Percentiles rank a stretch among this genome's conserved stretches.
phyloP scores from a whole-genome alignment of 1,140 invertebrate genomes.

The Drosophila insularis region DNA sequence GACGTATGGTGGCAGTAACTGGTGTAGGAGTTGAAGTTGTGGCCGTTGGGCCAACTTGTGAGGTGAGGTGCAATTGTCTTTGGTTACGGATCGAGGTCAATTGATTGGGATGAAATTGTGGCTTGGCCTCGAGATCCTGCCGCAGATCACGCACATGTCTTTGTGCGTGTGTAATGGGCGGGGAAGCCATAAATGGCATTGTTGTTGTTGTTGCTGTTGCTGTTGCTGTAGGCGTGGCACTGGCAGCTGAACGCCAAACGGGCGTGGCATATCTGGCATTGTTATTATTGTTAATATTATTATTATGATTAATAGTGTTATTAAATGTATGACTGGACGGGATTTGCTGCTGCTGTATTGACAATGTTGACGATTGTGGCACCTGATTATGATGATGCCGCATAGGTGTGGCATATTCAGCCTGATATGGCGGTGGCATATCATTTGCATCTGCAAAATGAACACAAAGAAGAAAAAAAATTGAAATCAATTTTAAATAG shows the following conservation, averaged over 20 bases:
- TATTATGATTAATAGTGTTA: not conserved
- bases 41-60: slow-evolving; percentile 2
- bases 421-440: slow-evolving; percentile 62
- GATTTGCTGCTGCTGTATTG: slow-evolving; percentile 2
- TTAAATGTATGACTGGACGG: slow-evolving; percentile 22
- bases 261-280: slow-evolving; percentile 54
- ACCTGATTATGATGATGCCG: slow-evolving; percentile 22
- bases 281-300: not conserved
- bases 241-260: slow-evolving; percentile 50
- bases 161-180: slow-evolving; percentile 25
- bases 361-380: slow-evolving; percentile 15
- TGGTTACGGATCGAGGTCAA: slow-evolving; percentile 50
- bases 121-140: slow-evolving; percentile 59
- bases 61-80: slow-evolving; percentile 47
- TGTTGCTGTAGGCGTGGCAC: slow-evolving; percentile 37
- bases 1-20: slow-evolving; percentile 15
- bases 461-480: not conserved
- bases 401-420: slow-evolving; percentile 61
- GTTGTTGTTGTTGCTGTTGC: slow-evolving; percentile 13
- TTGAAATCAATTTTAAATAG: not conserved
- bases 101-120: slow-evolving; percentile 67
- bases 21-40: not conserved
- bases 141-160: slow-evolving; percentile 66
- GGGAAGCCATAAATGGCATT: not conserved
- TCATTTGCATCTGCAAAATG: slow-evolving; percentile 41